These are phyloP conservation scores for Apostichopus californicus DNA, from an alignment of 35 echinoderm and acorn worm genomes.

Conservation along the genomic window DNA sequence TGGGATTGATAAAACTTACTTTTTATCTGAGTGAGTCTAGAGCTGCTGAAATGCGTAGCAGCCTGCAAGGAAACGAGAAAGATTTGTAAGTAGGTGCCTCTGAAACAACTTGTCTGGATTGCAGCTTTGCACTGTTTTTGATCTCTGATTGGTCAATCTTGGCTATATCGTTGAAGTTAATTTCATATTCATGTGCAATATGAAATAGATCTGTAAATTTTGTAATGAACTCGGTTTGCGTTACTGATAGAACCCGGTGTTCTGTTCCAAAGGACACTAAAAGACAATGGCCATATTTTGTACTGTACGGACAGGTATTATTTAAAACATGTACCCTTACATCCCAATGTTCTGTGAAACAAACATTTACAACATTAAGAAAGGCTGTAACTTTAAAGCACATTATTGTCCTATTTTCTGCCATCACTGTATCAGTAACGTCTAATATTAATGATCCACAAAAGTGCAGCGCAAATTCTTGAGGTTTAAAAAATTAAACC, in stretches of 20 bases:
- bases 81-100: not conserved
- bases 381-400: no score
- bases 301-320: not conserved
- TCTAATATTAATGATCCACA: not conserved
- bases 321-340: not conserved
- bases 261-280: not conserved
- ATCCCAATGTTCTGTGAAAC: constrained; percentile 20
- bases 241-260: not conserved
- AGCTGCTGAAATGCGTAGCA: not conserved
- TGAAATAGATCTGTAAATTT: constrained; percentile 23
- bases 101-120: not conserved
- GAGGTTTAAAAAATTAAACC: not conserved
- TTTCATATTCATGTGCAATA: constrained; percentile 15
- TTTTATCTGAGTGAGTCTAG: not conserved
- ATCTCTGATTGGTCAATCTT: constrained; percentile 26
- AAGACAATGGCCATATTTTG: constrained; percentile 1
- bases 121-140: constrained; percentile 26
- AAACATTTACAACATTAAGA: not conserved
- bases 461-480: not conserved
- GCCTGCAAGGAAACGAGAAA: no score
- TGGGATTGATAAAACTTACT: not conserved
- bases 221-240: not conserved
- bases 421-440: constrained; percentile 19
- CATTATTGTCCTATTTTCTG: not conserved
- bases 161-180: constrained; percentile 6